These are phyloP conservation scores for Cataglyphis livida DNA, from an alignment of 2,888 invertebrate species.

Conservation along the genomic window DNA sequence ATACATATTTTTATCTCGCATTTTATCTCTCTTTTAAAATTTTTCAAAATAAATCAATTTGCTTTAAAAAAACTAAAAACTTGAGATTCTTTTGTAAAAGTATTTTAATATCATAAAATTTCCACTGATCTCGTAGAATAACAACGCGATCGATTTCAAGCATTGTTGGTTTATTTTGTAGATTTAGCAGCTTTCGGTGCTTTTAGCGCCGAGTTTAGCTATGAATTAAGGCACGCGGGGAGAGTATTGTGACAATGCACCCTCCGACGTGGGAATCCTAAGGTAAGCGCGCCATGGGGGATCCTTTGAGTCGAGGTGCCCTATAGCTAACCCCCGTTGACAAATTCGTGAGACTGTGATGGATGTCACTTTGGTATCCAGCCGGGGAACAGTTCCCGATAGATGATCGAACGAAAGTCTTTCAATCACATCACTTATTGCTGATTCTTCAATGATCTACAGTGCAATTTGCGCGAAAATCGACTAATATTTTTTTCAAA, in stretches of 20 bases:
- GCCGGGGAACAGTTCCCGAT: slow-evolving; percentile 29
- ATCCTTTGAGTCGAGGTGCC: slow-evolving; percentile 68
- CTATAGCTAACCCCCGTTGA: slow-evolving; percentile 81
- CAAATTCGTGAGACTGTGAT: slow-evolving; percentile 84
- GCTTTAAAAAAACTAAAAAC: neutral
- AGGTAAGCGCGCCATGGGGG: slow-evolving; percentile 57
- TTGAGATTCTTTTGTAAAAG: neutral
- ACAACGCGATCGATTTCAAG: slow-evolving; percentile 40
- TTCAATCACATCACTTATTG: slow-evolving; percentile 26
- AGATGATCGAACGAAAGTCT: slow-evolving; percentile 70
- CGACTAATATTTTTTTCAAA: neutral
- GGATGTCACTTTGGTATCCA: slow-evolving; percentile 78
- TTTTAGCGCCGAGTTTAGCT: slow-evolving; percentile 50
- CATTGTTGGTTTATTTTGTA: slow-evolving; percentile 31
- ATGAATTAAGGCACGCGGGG: slow-evolving; percentile 66
- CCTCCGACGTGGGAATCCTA: slow-evolving; percentile 82
- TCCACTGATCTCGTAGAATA: neutral
- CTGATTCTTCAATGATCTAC: neutral
- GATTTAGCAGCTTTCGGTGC: slow-evolving; percentile 38
- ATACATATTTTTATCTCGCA: neutral
- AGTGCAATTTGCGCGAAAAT: neutral
- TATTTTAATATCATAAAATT: neutral
- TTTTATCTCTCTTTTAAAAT: neutral
- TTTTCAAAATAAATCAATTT: neutral
- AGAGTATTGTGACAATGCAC: slow-evolving; percentile 72